These are phyloP conservation scores for Tetraneura akinire DNA, from an alignment of 1,140 invertebrate species.

Conservation along the genomic window DNA sequence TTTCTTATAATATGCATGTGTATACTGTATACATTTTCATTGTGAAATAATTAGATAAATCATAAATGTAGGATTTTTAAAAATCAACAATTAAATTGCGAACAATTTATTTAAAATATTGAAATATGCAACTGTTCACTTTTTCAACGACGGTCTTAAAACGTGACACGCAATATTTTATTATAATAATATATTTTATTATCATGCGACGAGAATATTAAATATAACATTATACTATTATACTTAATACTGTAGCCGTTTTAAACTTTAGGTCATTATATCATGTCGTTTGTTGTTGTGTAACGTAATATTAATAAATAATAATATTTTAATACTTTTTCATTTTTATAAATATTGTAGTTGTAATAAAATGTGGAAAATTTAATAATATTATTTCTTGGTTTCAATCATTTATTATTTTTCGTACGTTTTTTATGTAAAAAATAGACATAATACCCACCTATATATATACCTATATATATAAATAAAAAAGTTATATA, in stretches of 20 bases:
- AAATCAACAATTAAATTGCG: not conserved
- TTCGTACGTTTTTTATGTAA: too few species aligned
- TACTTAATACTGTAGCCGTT: too few species aligned
- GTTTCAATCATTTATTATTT: too few species aligned
- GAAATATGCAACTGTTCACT: not conserved
- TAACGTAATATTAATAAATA: not conserved
- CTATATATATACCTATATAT: too few species aligned
- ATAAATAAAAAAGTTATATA: too few species aligned
- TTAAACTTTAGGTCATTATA: too few species aligned
- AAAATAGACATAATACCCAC: too few species aligned
- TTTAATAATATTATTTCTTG: too few species aligned
- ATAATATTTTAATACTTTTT: conserved; percentile 31
- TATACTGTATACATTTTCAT: not conserved
- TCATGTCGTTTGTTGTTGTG: not conserved
- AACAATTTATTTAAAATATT: not conserved
- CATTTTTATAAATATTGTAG: conserved; percentile 30
- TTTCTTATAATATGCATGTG: not conserved
- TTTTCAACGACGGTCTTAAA: not conserved
- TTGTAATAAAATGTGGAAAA: not conserved
- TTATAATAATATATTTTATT: not conserved
- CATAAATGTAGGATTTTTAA: not conserved
- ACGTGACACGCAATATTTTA: not conserved
- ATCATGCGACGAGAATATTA: not conserved
- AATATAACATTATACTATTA: not conserved
- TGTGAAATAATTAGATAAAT: too few species aligned